phyloP scores from a whole-genome alignment of 2,888 invertebrate genomes.

The Liopterus haemorrhoidalis region DNA sequence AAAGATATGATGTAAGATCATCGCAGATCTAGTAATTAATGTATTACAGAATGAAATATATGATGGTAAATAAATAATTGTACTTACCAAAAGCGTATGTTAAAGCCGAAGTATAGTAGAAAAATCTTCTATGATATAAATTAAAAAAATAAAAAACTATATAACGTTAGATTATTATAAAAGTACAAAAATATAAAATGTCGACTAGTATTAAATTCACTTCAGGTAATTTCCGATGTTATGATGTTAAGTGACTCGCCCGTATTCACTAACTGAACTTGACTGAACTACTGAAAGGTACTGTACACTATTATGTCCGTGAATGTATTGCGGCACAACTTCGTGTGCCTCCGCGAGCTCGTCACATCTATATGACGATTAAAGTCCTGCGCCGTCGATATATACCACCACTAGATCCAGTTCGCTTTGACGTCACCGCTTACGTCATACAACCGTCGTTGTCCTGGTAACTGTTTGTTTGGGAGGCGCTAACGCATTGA shows the following conservation, averaged over 20 bases:
- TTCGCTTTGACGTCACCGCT: constrained; percentile 39
- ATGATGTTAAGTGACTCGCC: background rate
- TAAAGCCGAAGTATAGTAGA: constrained; percentile 39
- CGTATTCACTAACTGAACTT: constrained; percentile 8
- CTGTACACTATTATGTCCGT: constrained; percentile 4
- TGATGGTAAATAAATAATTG: constrained; percentile 15
- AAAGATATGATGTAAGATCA: too few relatives aligned
- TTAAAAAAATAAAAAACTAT: constrained; percentile 45
- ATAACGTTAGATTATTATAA: constrained; percentile 41
- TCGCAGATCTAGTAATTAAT: background rate
- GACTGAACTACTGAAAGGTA: constrained; percentile 9
- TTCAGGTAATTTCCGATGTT: constrained; percentile 20
- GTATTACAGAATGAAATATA: background rate
- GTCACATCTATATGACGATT: constrained; percentile 40
- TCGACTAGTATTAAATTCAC: constrained; percentile 43
- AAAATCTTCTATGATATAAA: constrained; percentile 37
- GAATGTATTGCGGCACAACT: constrained; percentile 24
- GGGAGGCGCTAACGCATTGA: constrained; percentile 26
- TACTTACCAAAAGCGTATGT: constrained; percentile 43
- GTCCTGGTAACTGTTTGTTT: constrained; percentile 44
- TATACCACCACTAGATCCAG: constrained; percentile 39
- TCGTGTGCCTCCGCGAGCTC: constrained; percentile 34
- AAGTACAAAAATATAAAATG: constrained; percentile 47
- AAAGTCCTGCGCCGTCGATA: constrained; percentile 41
- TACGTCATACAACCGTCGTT: constrained; percentile 40